These are phyloP conservation scores for Campoletis raptor DNA, from an alignment of 2,888 invertebrate genomes.

Conservation along the genomic window DNA sequence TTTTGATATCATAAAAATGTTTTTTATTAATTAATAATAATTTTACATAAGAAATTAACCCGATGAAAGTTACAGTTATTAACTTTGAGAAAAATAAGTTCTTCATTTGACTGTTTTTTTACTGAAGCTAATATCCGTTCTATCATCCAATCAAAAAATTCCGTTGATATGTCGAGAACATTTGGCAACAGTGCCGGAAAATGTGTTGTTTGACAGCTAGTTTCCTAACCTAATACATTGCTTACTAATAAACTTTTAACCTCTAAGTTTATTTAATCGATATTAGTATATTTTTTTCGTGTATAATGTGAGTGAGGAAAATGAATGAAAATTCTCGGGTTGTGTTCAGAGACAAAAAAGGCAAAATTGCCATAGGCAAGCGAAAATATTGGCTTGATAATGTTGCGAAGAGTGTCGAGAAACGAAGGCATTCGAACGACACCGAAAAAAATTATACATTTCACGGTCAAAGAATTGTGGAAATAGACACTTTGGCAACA, in stretches of 20 bases:
- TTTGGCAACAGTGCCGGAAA: constrained; percentile 6
- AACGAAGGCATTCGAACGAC: too few relatives aligned
- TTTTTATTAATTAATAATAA: constrained; percentile 18
- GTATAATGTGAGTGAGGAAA: background rate
- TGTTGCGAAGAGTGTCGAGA: too few relatives aligned
- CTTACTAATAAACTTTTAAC: too few relatives aligned
- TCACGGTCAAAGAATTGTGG: background rate
- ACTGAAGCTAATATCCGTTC: constrained; percentile 17
- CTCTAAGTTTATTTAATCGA: too few relatives aligned
- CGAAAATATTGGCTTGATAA: too few relatives aligned
- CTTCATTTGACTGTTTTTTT: constrained; percentile 24
- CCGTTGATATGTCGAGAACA: background rate
- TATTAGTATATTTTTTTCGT: background rate
- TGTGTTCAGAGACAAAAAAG: too few relatives aligned
- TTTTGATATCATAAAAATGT: background rate
- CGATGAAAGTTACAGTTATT: constrained; percentile 25
- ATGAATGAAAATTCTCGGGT: background rate
- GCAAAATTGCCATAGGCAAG: too few relatives aligned
- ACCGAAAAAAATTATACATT: too few relatives aligned
- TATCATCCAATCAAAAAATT: constrained; percentile 18
- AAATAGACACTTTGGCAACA: too few relatives aligned
- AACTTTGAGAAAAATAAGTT: background rate
- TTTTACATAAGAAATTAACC: background rate
- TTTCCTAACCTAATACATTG: too few relatives aligned
- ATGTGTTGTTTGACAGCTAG: background rate